Evolutionary conservation across 2,113 vertebrate genomes (phyloP).

Genomic region (Vombatus ursinus): DNA sequence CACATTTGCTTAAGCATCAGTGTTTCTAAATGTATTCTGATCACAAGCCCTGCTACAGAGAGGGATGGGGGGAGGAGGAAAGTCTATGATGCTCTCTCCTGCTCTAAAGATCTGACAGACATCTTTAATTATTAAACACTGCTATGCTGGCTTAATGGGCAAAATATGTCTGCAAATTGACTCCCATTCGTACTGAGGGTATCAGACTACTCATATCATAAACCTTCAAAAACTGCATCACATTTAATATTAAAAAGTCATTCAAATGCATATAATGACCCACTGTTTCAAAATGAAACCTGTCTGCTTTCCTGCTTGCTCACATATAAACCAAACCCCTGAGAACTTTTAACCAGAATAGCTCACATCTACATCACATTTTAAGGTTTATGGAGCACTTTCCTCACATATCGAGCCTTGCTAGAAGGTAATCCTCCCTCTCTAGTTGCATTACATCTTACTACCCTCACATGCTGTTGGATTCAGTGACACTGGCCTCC

Average conservation of each 20-base stretch:
- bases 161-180: constrained; percentile 63
- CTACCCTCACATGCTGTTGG: background rate
- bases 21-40: constrained; percentile 48
- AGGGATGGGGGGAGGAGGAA: background rate
- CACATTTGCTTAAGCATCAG: constrained; percentile 63
- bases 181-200: constrained; percentile 40
- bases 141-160: constrained; percentile 43
- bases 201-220: constrained; percentile 1
- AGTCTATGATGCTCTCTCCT: constrained; percentile 19
- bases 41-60: background rate
- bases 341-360: background rate
- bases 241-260: constrained; percentile 35
- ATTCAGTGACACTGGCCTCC: background rate
- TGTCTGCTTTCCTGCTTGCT: constrained; percentile 1
- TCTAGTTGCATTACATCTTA: background rate
- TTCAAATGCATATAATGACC: background rate
- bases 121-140: constrained; percentile 63
- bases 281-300: constrained; percentile 23
- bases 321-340: background rate
- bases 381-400: background rate
- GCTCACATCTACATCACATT: background rate
- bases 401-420: background rate
- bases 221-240: constrained; percentile 33
- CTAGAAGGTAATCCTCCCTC: background rate
- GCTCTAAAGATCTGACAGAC: constrained; percentile 45